A percentile compares a stretch with the other conserved stretches of the same genome.
These are phyloP conservation scores for Tragopan temminckii DNA, from an alignment of 2,797 vertebrate species.

Conservation along the genomic window DNA sequence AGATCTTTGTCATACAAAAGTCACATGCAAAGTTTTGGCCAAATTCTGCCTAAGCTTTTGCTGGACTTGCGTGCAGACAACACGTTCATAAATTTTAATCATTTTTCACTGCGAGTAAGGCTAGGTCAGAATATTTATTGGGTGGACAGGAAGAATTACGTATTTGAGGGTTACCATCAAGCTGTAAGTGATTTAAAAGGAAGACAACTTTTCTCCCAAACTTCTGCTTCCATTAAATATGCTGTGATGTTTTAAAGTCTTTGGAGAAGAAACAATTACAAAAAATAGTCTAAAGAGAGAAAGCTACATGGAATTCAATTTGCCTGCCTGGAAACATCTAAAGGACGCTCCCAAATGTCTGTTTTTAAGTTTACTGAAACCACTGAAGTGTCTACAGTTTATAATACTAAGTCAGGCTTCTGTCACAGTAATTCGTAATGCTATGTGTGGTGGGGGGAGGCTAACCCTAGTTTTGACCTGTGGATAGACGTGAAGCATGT, in stretches of 20 bases:
- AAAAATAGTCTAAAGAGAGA: not conserved
- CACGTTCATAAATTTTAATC: not conserved
- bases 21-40: not conserved
- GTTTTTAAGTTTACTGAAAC: not conserved
- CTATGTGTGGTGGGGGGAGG: fast-evolving
- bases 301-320: not conserved
- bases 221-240: not conserved
- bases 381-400: not conserved
- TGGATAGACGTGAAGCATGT: not conserved
- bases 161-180: not conserved
- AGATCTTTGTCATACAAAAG: not conserved
- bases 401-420: not conserved
- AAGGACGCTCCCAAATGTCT: not conserved
- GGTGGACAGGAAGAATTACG: not conserved
- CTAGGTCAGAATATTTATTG: not conserved
- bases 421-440: not conserved
- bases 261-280: not conserved
- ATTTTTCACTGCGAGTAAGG: not conserved
- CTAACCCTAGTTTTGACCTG: not conserved
- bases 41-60: not conserved
- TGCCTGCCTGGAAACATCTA: not conserved
- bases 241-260: not conserved
- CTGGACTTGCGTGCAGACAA: not conserved
- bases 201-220: not conserved
- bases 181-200: not conserved